Conservation (phyloP, 1,140 invertebrate genomes). For the Lepidurus couesii region DNA sequence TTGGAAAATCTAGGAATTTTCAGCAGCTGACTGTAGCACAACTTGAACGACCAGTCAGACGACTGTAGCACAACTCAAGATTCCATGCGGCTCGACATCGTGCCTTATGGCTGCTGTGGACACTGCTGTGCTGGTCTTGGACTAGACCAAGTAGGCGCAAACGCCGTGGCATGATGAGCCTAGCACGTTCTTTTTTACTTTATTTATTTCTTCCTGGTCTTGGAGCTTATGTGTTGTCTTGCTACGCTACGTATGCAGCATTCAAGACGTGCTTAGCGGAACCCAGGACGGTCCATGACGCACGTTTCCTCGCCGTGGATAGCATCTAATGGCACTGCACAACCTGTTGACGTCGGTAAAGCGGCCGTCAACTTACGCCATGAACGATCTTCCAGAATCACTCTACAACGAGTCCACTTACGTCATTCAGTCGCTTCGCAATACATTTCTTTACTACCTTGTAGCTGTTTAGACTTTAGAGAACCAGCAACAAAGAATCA, state of each 20-base stretch:
- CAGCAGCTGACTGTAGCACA: neutral
- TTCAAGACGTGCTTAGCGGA: neutral
- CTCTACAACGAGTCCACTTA: neutral
- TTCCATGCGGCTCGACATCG: neutral
- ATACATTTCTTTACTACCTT: neutral
- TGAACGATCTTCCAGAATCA: neutral
- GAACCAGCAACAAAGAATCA: neutral
- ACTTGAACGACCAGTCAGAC: no score
- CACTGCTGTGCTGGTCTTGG: neutral
- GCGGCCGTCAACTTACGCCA: neutral
- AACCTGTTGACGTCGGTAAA: slow-evolving; percentile 14
- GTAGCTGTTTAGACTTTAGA: neutral
- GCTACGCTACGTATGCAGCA: neutral
- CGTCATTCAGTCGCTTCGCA: neutral
- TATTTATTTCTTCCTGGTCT: neutral
- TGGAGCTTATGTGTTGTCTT: neutral
- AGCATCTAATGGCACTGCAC: neutral
- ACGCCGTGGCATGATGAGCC: neutral
- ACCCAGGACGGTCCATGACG: neutral
- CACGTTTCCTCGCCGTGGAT: neutral
- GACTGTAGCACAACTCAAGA: slow-evolving; percentile 9
- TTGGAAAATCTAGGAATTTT: neutral
- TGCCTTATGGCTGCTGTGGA: neutral
- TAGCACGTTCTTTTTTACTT: neutral
- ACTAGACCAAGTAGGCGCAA: neutral